These are phyloP conservation scores for Botia almorhae DNA, from an alignment of 2,797 vertebrate species.

Conservation along the genomic window DNA sequence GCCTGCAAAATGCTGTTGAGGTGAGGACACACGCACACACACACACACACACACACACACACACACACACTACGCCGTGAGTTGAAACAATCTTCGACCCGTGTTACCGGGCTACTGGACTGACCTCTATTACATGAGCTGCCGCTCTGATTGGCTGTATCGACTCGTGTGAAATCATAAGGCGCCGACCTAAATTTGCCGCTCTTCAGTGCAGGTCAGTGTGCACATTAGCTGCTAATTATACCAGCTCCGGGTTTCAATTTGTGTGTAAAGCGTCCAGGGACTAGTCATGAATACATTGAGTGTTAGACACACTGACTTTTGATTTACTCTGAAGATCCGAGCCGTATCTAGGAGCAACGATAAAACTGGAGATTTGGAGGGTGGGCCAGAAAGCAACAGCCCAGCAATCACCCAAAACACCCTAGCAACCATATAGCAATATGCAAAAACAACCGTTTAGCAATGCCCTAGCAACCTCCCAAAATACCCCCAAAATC, in stretches of 20 bases:
- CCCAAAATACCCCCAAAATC: neutral
- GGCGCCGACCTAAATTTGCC: constrained; percentile 72
- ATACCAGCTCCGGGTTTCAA: constrained; percentile 61
- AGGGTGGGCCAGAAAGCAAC: neutral
- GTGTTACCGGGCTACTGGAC: constrained; percentile 58
- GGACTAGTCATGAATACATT: constrained; percentile 37
- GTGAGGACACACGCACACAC: constrained; percentile 71
- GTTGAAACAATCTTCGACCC: constrained; percentile 15
- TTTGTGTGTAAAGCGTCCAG: constrained; percentile 65
- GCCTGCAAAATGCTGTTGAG: constrained; percentile 96
- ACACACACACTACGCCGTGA: neutral
- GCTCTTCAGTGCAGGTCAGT: constrained; percentile 58
- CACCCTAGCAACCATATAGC: neutral
- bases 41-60: neutral
- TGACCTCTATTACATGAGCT: constrained; percentile 65
- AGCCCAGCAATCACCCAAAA: neutral
- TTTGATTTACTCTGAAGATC: constrained; percentile 18
- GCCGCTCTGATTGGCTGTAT: constrained; percentile 64
- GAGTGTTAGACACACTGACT: constrained; percentile 63
- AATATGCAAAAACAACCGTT: neutral
- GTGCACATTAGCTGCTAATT: constrained; percentile 68
- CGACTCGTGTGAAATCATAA: constrained; percentile 69
- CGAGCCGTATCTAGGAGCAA: neutral
- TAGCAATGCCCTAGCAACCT: neutral
- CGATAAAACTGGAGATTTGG: no score